Evolutionary conservation across 2,797 vertebrate genomes (phyloP).

Genomic region (Odontamblyopus lacepedii): DNA sequence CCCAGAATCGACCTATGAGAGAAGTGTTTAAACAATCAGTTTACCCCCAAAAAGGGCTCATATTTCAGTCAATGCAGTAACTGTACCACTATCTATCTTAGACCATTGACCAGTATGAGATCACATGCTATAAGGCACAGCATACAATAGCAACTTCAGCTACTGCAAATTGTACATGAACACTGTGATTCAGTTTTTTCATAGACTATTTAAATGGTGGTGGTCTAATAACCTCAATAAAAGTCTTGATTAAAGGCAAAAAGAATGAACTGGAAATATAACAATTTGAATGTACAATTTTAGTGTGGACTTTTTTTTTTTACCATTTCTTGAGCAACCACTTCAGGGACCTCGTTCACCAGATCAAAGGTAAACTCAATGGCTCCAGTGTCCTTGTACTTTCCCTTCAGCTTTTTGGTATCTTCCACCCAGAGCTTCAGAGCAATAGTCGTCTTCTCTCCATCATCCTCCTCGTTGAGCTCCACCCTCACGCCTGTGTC

Average conservation of each 20-base stretch:
- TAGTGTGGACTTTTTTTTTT: constrained; percentile 3
- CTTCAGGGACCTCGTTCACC: constrained; percentile 91
- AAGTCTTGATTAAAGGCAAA: background rate
- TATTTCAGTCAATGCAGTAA: constrained; percentile 41
- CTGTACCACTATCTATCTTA: constrained; percentile 5
- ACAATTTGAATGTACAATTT: background rate
- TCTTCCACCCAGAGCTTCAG: constrained; percentile 98
- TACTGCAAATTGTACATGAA: background rate
- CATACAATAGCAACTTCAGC: background rate
- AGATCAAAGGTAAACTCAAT: constrained; percentile 97
- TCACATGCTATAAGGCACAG: background rate
- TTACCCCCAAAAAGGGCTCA: background rate
- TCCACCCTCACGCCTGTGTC: constrained; percentile 98
- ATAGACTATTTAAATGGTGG: background rate
- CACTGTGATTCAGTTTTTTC: background rate
- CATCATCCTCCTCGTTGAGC: constrained; percentile 96
- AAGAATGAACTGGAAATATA: background rate
- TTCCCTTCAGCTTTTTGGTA: constrained; percentile 96
- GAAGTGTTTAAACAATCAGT: constrained; percentile 17
- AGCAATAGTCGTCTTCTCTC: constrained; percentile 91
- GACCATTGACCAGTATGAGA: constrained; percentile 19
- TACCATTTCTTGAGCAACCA: constrained; percentile 99
- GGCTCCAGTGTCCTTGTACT: constrained; percentile 97
- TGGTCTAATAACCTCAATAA: background rate
- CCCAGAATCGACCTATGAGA: constrained; percentile 90